Evolutionary conservation across 2,888 invertebrate species (phyloP).

Genomic region (Heliconius charithonia): DNA sequence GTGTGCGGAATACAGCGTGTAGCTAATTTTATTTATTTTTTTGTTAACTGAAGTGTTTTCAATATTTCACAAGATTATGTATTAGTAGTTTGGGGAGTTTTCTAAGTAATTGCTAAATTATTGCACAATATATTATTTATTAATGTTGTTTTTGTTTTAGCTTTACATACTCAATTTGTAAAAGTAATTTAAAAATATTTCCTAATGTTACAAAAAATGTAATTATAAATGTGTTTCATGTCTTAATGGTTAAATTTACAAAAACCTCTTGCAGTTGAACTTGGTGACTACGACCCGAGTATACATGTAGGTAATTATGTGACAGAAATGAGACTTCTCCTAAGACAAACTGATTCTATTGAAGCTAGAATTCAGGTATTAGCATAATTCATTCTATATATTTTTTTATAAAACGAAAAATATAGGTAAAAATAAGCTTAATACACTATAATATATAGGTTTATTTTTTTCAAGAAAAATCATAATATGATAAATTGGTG

Average conservation of each 20-base stretch:
- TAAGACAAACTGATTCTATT: conserved; percentile 95
- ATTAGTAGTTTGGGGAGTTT: background rate
- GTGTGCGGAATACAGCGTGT: no score
- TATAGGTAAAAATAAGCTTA: no score
- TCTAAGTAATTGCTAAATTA: background rate
- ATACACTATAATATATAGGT: no score
- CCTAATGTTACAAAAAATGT: no score
- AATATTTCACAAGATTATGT: conserved; percentile 1
- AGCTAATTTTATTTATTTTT: no score
- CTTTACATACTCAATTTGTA: no score
- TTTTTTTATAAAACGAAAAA: background rate
- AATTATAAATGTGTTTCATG: no score
- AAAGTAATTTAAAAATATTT: no score
- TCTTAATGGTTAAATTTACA: no score
- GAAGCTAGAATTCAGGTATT: conserved; percentile 94
- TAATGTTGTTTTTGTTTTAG: no score
- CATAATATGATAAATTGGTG: background rate
- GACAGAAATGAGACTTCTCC: conserved; percentile 93
- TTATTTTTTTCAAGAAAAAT: background rate
- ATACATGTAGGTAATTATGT: conserved; percentile 95
- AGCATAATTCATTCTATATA: background rate
- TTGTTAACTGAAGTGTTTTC: no score
- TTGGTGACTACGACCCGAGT: conserved; percentile 96
- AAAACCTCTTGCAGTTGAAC: conserved; percentile 88
- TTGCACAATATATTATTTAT: background rate